Base-by-base conservation (phyloP, 2,113 vertebrate species). In the Camelus bactrianus region DNA sequence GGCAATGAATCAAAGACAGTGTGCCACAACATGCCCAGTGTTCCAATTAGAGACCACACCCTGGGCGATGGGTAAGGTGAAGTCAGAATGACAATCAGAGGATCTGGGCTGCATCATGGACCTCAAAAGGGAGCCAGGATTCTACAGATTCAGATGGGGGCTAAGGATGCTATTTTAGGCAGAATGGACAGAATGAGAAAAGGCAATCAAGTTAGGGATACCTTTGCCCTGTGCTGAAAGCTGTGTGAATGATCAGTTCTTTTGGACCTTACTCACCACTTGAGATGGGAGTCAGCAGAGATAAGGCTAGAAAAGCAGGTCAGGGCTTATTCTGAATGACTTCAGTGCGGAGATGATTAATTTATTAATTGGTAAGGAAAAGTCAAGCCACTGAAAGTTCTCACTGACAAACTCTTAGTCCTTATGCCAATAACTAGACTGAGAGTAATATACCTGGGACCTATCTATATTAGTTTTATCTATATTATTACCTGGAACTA, bases 401-500 rank as follows among this genome's bases (percentile, higher is more conserved):
- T 93, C 38, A 64, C 13, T 65, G 26, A 95, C 67, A 93, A 65
- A 93, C 60, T 84, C 50, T 88, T 50, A 58, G 38, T 67, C 50
- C 35, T 75, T 92, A 64, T 65, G 76, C 52, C 67, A 93, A 50
- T 58, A 92, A 93, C 26, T 86, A 95, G 80, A 35, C 28, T 38
- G 35, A 95, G 35, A 84, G 24, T 72, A 54, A 88, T 56, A 69
- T 30, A 60, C 38, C n/a, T 69, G 19, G 75, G 38, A 85, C 46
- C 73, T 73, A 64, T 52, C 83, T 96, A 46, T 54, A 54, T 94
- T 94, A 62, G 70, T 82, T 93, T 95, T 79, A 89, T 82, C 91
- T 93, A 72, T 32, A 92, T 80, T 62, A 85, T 93, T 85, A 81
- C 35, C 32, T 69, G 48, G 48, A 13, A 24, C 4, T 52, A 54